These are phyloP conservation scores for Diarsia mendica DNA, from an alignment of 2,888 invertebrate species.

Conservation along the genomic window DNA sequence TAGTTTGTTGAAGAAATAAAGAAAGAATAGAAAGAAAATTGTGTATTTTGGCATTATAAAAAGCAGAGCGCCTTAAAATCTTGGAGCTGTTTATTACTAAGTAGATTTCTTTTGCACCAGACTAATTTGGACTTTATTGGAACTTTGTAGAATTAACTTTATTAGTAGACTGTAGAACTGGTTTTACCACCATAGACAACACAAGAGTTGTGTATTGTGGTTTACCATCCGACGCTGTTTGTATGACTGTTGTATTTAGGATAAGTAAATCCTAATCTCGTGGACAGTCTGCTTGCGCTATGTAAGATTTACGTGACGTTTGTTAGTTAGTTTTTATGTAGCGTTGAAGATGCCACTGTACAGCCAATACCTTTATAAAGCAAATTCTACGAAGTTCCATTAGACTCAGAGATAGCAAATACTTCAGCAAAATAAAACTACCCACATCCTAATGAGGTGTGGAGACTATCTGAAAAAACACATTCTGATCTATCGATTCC, in stretches of 20 bases:
- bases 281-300: not conserved
- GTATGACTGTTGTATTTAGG: not conserved
- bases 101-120: not conserved
- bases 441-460: not conserved
- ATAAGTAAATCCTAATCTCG: not conserved
- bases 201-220: not conserved
- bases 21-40: too few relatives aligned
- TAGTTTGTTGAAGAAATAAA: not conserved
- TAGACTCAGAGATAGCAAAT: not conserved
- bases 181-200: not conserved
- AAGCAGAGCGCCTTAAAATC: too few relatives aligned
- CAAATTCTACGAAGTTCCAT: not conserved
- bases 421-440: not conserved
- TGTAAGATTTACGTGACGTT: not conserved
- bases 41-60: too few relatives aligned
- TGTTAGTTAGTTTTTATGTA: not conserved
- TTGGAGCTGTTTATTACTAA: not conserved
- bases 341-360: not conserved
- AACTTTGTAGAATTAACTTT: not conserved
- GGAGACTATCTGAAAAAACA: not conserved
- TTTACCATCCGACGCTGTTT: not conserved
- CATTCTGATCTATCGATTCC: conserved; percentile 7
- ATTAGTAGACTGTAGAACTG: not conserved
- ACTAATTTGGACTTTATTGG: not conserved
- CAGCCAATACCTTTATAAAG: not conserved